These are phyloP conservation scores for Parnassius apollo DNA, from an alignment of 2,888 invertebrate species.

Conservation along the genomic window DNA sequence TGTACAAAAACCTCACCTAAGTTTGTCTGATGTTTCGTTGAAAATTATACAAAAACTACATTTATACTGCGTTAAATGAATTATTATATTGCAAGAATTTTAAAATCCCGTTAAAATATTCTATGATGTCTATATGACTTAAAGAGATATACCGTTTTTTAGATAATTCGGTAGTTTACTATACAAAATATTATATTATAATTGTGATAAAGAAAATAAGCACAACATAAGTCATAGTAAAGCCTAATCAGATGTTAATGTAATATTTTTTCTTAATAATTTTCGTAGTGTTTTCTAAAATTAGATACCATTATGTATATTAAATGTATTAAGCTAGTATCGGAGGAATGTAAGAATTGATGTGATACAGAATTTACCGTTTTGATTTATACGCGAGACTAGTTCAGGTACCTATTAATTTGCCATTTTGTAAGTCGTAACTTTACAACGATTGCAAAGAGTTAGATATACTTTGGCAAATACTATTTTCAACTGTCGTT, in stretches of 20 bases:
- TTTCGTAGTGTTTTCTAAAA: constrained; percentile 61
- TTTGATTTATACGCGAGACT: not conserved
- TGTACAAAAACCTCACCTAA: constrained; percentile 16
- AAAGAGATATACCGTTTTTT: constrained; percentile 60
- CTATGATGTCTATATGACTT: constrained; percentile 40
- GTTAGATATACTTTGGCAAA: not conserved
- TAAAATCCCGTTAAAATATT: constrained; percentile 44
- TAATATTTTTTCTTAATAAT: constrained; percentile 61
- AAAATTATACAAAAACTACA: constrained; percentile 6
- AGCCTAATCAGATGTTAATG: constrained; percentile 72
- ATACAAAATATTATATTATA: constrained; percentile 65
- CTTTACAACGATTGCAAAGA: not conserved
- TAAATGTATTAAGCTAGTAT: constrained; percentile 18
- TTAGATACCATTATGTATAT: constrained; percentile 25
- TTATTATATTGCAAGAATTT: constrained; percentile 21
- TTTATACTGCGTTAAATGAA: constrained; percentile 18
- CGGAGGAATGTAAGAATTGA: constrained; percentile 7
- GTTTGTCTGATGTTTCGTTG: constrained; percentile 14
- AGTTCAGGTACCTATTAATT: constrained; percentile 6
- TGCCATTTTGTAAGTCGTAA: not conserved
- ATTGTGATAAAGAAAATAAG: constrained; percentile 77
- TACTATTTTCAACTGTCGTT: constrained; percentile 21
- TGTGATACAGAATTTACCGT: constrained; percentile 5
- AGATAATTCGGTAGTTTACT: constrained; percentile 45
- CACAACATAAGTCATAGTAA: constrained; percentile 74